Evolutionary conservation across 2,113 vertebrate species (phyloP), one percentile per base, ranked within the genome.

Genomic region (Phaethornis superciliosus): DNA sequence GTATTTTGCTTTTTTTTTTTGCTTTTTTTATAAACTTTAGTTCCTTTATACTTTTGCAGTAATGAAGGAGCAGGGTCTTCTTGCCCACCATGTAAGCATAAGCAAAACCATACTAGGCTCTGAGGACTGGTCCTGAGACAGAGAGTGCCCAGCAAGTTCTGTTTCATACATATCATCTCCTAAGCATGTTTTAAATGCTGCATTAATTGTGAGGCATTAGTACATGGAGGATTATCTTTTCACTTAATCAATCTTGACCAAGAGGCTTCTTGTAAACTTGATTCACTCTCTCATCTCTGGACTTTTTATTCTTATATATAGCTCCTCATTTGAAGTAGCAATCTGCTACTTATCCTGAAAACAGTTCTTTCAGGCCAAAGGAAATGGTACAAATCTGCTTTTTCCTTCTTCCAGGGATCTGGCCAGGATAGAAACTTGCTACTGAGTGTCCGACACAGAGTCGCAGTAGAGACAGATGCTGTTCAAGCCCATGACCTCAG

Each of bases 321-420:
- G 0, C 67, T 84, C 49, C 59, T 78, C 65, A 87, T 95, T 93
- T 85, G 71, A 94, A 93, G 89, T 90, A 93, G 79, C 89, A 94
- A 89, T 91, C 81, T 94, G 81, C 91, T 94, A 86, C 92, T 92
- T 96, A 93, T 72, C 93, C 95, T 94, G 76, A 87, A 88, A 91
- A 89, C 74, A 85, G 75, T 47, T 83, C 76, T 94, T 80, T 93
- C 46, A 71, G 75, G 90, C 86, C 93, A 94, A 89, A 93, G 92
- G 88, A 96, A 96, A 93, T 89, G 59, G 55, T 93, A 81, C 86
- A 92, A 88, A 94, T 85, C 76, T 87, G 79, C 81, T 95, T 94
- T 72, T 94, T 80, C 44, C 88, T 93, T 76, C 75, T 92, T 13
- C 33, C 58, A 70, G 56, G 75, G 71, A 58, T 81, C 33, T 2